Evolutionary conservation across 2,797 vertebrate species (phyloP), one percentile per base, ranked within the genome.

Genomic region (Halcyon leucocephala): DNA sequence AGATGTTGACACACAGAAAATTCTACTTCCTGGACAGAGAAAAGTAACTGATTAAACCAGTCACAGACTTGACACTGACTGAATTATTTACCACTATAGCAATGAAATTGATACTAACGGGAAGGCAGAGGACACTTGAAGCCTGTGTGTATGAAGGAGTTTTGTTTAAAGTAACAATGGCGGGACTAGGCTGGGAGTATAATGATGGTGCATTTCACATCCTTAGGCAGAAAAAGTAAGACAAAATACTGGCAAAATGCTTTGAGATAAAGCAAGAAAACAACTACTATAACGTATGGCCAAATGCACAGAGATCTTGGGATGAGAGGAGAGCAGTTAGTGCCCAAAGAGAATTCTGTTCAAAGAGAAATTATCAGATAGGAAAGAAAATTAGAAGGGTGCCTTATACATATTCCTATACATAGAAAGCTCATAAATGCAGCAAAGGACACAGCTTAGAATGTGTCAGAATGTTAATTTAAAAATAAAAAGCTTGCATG

Each of bases 11-110:
- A 84, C 29, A 19, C 2, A 73, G 78, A 92, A 86, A 77, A 90
- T 70, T 80, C n/a, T 76, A 19, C 66, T 83, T 86, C 90, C 80
- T 89, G 49, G 29, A 33, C 33, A 69, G 80, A 73, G 58, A 81
- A 89, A 86, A 95, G 44, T 74, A 89, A 25, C 48, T 74, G 82
- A 90, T 95, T 91, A 64, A 89, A 64, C 5, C 15, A 84, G 39
- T 7, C 7, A 0, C 44, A 67, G 37, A 31, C 35, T 70, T 91
- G 60, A 71, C 18, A 21, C 14, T 76, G 14, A 21, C 58, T 90
- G 71, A 95, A 85, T 89, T 92, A 78, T 93, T 95, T 89, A 79
- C 55, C 35, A 80, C 14, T 31, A 18, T 8, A 64, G 10, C 10
- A 48, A 26, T 17, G 48, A 89, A 70, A 60, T 46, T 21, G 33